Evolutionary conservation across 23 tunicate species (phyloP), one percentile per base, ranked within the genome.

Genomic region (Ascidia mentula): DNA sequence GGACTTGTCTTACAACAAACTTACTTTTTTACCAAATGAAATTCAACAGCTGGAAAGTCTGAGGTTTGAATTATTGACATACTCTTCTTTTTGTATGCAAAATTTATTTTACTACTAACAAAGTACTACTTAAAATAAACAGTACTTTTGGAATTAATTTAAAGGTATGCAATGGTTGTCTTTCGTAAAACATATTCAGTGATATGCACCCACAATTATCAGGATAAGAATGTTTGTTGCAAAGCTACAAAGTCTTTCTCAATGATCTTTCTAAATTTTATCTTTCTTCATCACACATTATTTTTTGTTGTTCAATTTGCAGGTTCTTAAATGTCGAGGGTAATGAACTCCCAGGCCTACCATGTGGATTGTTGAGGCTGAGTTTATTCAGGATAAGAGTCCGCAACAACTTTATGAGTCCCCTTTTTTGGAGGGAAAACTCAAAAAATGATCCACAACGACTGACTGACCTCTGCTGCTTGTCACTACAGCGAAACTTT

Each of bases 271-370:
- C n/a, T n/a, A n/a, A n/a, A 53, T 24, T 53, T 53, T 53, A 53
- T 22, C n/a, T 53, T 53, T n/a, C 22, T 53, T 53, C 24, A 0
- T 26, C 13, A 18, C 75, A 36, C 0, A 15, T 45, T 15, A 45
- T 15, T 15, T 45, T 45, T 18, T 15, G 18, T 45, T 45, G 17
- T 61, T 60, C 37, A 22, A 6, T 40, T 46, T 79, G 12, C 79
- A 90, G 96, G 37, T 86, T 86, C 78, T 72, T 91, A 18, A 91
- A 91, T 61, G 85, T 91, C 36, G 97, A 91, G 87, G 97, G 97
- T 34, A 91, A 91, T 69, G 97, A 91, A 46, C 78, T 91, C 2
- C 81, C 91, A 30, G 97, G 91, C 12, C 61, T 91, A 69, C 97
- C 97, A 28, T 91, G 97, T 69, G 91, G 91, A 12, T 69, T 91